phyloP scores from a whole-genome alignment of 2,888 invertebrate genomes.

The Prenolepis imparis region DNA sequence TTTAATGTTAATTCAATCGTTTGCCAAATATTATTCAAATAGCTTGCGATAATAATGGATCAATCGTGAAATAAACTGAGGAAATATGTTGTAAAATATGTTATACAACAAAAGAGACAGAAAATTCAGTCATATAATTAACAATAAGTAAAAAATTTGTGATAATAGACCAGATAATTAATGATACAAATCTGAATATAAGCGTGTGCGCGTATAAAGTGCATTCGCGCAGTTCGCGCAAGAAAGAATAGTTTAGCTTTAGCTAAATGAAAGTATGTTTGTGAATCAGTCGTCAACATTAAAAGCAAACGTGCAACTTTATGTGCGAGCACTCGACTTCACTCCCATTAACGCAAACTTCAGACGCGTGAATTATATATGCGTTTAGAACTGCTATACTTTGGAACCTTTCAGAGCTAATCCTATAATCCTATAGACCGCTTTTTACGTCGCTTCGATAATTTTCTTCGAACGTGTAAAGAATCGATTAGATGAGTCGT shows the following conservation, averaged over 20 bases:
- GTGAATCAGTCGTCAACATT: conserved; percentile 51
- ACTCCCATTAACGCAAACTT: conserved; percentile 64
- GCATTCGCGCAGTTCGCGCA: neutral
- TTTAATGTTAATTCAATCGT: neutral
- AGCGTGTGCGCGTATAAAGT: neutral
- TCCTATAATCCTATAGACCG: conserved; percentile 27
- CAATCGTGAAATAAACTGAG: neutral
- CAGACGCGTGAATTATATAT: conserved; percentile 66
- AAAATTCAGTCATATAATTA: neutral
- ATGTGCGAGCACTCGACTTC: conserved; percentile 58
- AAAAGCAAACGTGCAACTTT: conserved; percentile 57
- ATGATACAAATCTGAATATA: conserved; percentile 11
- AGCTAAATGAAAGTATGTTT: conserved; percentile 45
- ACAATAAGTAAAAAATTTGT: neutral
- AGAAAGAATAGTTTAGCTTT: neutral
- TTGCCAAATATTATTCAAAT: neutral
- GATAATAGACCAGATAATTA: neutral
- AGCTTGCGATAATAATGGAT: neutral
- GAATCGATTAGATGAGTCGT: conserved; percentile 22
- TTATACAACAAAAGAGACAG: neutral
- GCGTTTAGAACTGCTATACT: conserved; percentile 59
- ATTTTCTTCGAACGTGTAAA: neutral
- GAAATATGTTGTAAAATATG: neutral
- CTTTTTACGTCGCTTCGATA: conserved; percentile 6
- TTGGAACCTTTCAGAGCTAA: conserved; percentile 33